Evolutionary conservation across 2,113 vertebrate genomes (phyloP).

Genomic region (Lagopus leucura): DNA sequence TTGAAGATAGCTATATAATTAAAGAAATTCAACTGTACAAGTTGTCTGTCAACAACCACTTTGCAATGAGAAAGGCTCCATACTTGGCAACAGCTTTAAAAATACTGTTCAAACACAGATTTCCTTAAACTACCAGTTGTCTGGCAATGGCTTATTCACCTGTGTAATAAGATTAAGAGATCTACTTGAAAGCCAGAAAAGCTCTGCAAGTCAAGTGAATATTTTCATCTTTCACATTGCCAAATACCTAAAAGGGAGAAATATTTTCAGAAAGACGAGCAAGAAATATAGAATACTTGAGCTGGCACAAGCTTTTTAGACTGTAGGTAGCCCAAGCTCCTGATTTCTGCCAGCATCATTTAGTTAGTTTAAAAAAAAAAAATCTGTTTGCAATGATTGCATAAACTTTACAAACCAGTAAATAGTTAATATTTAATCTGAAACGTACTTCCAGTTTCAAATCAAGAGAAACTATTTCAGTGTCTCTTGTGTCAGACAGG

Average conservation of each 20-base stretch:
- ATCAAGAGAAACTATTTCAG: neutral
- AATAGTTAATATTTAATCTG: neutral
- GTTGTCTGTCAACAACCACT: neutral
- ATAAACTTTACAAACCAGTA: neutral
- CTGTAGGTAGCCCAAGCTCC: neutral
- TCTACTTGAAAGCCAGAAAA: neutral
- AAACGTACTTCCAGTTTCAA: neutral
- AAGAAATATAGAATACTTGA: neutral
- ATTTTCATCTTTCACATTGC: neutral
- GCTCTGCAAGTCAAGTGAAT: neutral
- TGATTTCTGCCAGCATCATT: neutral
- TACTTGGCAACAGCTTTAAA: neutral
- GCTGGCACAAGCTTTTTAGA: neutral
- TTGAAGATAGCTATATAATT: neutral
- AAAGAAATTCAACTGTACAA: neutral
- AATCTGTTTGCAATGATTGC: neutral
- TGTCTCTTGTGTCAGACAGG: neutral
- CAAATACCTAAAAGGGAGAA: neutral
- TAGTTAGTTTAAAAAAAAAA: neutral
- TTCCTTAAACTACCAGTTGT: neutral
- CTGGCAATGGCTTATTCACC: neutral
- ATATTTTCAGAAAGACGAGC: neutral
- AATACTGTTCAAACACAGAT: neutral
- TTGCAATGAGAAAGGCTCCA: neutral
- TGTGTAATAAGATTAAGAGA: conserved; percentile 14